These are phyloP conservation scores for Rhinoderma darwinii DNA, from an alignment of 2,113 vertebrate genomes.

Conservation along the genomic window DNA sequence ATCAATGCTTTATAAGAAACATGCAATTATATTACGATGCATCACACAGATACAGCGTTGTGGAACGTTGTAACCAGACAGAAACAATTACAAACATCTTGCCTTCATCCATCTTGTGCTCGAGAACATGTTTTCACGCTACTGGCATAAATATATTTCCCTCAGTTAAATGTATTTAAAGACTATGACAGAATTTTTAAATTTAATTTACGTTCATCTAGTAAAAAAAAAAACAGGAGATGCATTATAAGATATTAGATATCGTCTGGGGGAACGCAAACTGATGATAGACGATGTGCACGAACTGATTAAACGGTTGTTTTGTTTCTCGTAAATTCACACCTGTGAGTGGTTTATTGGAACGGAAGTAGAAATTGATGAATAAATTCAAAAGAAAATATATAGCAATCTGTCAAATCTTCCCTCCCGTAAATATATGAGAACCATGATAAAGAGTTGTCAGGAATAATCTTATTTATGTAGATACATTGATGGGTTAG, in stretches of 20 bases:
- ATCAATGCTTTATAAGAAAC: conserved; percentile 2
- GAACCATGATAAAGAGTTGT: conserved; percentile 5
- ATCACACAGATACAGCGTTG: conserved; percentile 67
- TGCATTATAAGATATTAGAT: conserved; percentile 39
- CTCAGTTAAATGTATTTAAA: conserved; percentile 78
- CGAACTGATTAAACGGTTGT: conserved; percentile 41
- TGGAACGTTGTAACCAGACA: conserved; percentile 68
- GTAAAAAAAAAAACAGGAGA: background rate
- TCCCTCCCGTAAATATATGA: conserved; percentile 25
- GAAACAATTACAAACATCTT: conserved; percentile 76
- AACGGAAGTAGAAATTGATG: conserved; percentile 19
- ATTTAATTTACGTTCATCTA: conserved; percentile 65
- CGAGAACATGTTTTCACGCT: conserved; percentile 75
- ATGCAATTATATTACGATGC: conserved; percentile 66
- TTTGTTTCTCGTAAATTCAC: conserved; percentile 44
- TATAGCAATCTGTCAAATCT: conserved; percentile 38
- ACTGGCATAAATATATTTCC: conserved; percentile 76
- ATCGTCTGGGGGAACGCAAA: conserved; percentile 21
- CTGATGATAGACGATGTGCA: conserved; percentile 26
- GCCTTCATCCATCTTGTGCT: conserved; percentile 76
- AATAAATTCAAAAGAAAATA: conserved; percentile 34
- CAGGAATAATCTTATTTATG: background rate
- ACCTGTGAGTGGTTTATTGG: conserved; percentile 33
- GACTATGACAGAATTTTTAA: conserved; percentile 75
- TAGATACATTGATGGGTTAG: background rate